Evolutionary conservation across 2,113 vertebrate species (phyloP).

Genomic region (Pluvialis apricaria): DNA sequence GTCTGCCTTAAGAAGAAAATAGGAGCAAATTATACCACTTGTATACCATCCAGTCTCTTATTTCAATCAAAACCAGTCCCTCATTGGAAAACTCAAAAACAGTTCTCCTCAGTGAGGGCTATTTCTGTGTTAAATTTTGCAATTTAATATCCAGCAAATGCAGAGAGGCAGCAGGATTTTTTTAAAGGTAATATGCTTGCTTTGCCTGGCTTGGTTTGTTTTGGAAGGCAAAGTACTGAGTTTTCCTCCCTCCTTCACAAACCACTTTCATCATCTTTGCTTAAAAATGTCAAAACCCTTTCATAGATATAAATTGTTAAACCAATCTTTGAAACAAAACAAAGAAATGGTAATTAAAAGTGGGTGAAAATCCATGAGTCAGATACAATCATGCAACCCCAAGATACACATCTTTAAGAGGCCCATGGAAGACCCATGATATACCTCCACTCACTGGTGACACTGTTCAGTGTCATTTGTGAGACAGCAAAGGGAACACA

Average conservation of each 20-base stretch:
- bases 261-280: neutral
- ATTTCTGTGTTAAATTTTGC: neutral
- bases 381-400: neutral
- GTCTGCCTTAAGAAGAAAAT: neutral
- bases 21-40: neutral
- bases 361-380: neutral
- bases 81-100: neutral
- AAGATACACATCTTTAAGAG: neutral
- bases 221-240: neutral
- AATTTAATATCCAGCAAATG: neutral
- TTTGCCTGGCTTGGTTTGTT: neutral
- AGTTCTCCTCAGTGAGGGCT: neutral
- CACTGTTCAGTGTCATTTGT: neutral
- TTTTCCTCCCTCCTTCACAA: neutral
- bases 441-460: neutral
- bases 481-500: neutral
- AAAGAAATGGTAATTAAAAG: neutral
- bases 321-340: neutral
- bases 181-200: neutral
- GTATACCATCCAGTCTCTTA: neutral
- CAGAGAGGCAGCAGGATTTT: neutral
- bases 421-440: neutral
- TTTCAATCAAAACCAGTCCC: slow-evolving; percentile 24
- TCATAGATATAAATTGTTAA: neutral
- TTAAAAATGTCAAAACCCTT: neutral